Conservation (phyloP, 1,140 invertebrate genomes). For the Spodoptera frugiperda region DNA sequence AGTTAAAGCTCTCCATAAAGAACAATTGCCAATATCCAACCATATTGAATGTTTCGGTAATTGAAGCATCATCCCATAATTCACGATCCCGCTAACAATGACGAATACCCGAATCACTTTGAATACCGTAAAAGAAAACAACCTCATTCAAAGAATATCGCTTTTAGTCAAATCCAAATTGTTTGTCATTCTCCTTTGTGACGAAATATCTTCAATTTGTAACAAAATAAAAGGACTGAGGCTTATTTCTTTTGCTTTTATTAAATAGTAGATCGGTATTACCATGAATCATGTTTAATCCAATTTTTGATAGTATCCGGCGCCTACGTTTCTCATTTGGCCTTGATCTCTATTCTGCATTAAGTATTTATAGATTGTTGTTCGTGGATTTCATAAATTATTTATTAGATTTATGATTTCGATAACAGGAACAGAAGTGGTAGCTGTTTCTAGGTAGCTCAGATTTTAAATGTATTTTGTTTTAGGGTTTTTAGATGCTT, state of each 20-base stretch:
- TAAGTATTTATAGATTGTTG: conserved; percentile 29
- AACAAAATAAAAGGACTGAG: conserved; percentile 10
- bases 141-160: conserved; percentile 13
- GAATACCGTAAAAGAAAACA: background rate
- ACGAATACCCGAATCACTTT: conserved; percentile 1
- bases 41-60: background rate
- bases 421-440: too few relatives aligned
- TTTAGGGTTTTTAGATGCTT: too few relatives aligned
- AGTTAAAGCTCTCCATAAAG: conserved; percentile 18
- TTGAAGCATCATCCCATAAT: conserved; percentile 22
- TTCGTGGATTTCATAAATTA: background rate
- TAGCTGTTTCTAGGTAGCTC: too few relatives aligned
- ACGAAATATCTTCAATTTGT: conserved; percentile 33
- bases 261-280: conserved; percentile 12
- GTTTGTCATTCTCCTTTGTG: conserved; percentile 30
- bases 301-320: conserved; percentile 35
- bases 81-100: conserved; percentile 29
- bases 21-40: background rate
- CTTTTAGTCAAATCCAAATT: conserved; percentile 30
- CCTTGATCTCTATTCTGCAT: conserved; percentile 31
- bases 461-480: too few relatives aligned
- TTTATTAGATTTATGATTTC: conserved; percentile 15
- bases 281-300: conserved; percentile 37
- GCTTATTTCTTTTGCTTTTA: conserved; percentile 32
- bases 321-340: background rate